Percentiles rank a stretch among this genome's conserved stretches.
Conservation (phyloP, 2,797 vertebrate genomes). For the Argentina silus region DNA sequence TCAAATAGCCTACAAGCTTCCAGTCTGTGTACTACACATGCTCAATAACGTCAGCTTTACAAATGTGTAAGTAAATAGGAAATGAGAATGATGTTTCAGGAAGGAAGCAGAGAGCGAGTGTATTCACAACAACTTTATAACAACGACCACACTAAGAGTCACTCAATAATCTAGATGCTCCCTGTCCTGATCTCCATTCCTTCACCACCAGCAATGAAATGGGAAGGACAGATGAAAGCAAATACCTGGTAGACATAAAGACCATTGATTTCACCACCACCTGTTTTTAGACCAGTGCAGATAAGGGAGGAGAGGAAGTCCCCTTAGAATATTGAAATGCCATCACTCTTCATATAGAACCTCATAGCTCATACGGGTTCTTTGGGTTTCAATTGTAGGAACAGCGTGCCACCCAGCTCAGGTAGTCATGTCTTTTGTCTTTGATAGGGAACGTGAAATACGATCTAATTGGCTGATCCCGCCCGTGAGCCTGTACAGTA, state of each 20-base stretch:
- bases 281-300: not conserved
- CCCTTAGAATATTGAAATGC: not conserved
- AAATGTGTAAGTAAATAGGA: not conserved
- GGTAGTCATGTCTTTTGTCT: not conserved
- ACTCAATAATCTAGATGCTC: not conserved
- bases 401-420: not conserved
- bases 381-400: not conserved
- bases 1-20: not conserved
- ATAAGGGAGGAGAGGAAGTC: not conserved
- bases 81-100: not conserved
- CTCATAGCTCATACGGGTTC: not conserved
- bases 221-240: not conserved
- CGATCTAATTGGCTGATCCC: constrained; percentile 33
- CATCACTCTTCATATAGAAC: not conserved
- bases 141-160: not conserved
- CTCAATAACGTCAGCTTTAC: not conserved
- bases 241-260: not conserved
- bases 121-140: not conserved
- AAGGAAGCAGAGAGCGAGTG: not conserved
- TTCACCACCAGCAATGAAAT: not conserved
- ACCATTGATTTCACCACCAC: not conserved
- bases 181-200: not conserved
- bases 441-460: constrained; percentile 28
- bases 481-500: constrained; percentile 32
- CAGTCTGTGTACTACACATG: not conserved